Evolutionary conservation across 2,797 vertebrate genomes (phyloP).

Genomic region (Poeciliopsis presidionis): DNA sequence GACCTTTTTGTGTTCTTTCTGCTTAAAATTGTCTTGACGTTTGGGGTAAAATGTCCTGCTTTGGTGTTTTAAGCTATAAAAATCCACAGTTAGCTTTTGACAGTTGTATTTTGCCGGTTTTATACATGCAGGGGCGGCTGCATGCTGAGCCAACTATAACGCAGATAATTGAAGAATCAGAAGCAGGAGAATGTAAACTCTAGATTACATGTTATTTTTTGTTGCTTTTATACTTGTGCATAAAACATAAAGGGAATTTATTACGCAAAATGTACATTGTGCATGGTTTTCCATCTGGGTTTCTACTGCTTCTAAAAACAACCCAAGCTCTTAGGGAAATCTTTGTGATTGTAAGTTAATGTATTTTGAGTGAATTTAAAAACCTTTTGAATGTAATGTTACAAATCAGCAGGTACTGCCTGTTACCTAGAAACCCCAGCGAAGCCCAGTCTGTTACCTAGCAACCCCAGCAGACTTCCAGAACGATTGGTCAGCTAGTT

Average conservation of each 20-base stretch:
- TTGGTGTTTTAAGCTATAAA: not conserved
- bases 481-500: too few relatives aligned
- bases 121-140: not conserved
- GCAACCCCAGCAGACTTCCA: too few relatives aligned
- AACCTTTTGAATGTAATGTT: too few relatives aligned
- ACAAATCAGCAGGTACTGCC: too few relatives aligned
- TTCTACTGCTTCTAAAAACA: too few relatives aligned
- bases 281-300: too few relatives aligned
- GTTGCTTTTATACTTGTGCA: not conserved
- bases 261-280: too few relatives aligned
- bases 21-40: not conserved
- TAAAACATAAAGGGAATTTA: conserved; percentile 9
- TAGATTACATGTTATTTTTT: not conserved
- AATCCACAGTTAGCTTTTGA: not conserved
- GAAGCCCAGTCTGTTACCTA: too few relatives aligned
- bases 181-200: not conserved
- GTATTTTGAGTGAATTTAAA: too few relatives aligned
- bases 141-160: not conserved
- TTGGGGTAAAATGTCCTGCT: not conserved
- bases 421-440: too few relatives aligned
- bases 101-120: not conserved
- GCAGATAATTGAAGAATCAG: conserved; percentile 3
- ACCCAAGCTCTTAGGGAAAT: too few relatives aligned
- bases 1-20: conserved; percentile 23
- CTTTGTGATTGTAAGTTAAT: too few relatives aligned